Conservation (phyloP, 2,888 invertebrate genomes). For the Bedellia somnulentella region DNA sequence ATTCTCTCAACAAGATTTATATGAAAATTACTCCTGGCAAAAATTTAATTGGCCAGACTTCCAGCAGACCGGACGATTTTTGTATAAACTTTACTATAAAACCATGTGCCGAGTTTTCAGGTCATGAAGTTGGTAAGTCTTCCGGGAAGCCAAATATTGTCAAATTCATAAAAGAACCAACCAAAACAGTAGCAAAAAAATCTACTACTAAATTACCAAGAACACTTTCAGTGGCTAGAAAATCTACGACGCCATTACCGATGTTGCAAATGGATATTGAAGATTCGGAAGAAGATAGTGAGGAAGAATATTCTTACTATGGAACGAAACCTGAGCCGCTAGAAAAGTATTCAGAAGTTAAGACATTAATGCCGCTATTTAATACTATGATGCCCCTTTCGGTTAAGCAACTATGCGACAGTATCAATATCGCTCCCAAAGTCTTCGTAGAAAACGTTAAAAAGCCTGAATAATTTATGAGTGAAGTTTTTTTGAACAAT, state of each 20-base stretch:
- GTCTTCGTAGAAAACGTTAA: conserved; percentile 39
- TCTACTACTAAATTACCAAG: conserved; percentile 32
- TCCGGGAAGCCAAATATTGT: too few relatives aligned
- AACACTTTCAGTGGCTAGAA: conserved; percentile 25
- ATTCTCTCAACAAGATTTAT: too few relatives aligned
- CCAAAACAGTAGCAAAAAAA: conserved; percentile 27
- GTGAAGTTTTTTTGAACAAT: too few relatives aligned
- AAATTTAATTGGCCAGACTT: too few relatives aligned
- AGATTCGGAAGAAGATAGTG: conserved; percentile 11
- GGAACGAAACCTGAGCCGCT: conserved; percentile 33
- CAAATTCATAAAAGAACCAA: too few relatives aligned
- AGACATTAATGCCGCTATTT: conserved; percentile 52
- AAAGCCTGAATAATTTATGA: too few relatives aligned
- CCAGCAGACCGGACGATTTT: too few relatives aligned
- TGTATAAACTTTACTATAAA: too few relatives aligned
- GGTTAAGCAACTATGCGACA: conserved; percentile 40
- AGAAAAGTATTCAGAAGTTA: conserved; percentile 36
- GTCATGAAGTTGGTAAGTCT: too few relatives aligned
- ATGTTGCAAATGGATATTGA: conserved; percentile 6
- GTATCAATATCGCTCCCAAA: conserved; percentile 51
- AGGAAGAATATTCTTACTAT: conserved; percentile 47
- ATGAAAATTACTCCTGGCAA: too few relatives aligned
- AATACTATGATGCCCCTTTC: conserved; percentile 45
- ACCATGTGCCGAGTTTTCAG: too few relatives aligned
- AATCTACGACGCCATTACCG: conserved; percentile 54